Base-by-base conservation (phyloP, 2,113 vertebrate species). In the Suncus etruscus region DNA sequence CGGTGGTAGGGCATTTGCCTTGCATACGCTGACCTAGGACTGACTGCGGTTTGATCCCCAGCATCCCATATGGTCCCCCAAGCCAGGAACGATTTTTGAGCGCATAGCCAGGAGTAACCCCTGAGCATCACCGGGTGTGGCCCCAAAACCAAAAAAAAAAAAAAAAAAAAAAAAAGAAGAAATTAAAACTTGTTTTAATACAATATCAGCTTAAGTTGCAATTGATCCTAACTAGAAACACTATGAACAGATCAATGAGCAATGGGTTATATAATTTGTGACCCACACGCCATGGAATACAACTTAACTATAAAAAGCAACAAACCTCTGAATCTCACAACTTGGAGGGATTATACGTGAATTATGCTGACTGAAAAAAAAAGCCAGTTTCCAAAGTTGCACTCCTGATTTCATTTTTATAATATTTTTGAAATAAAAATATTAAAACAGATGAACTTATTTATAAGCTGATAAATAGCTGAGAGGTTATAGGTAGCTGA, bases 141-240 rank as follows among this genome's bases (percentile, higher is more conserved):
- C 39, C 39, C 3, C 39, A 39, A 39, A 39, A 39, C 39, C 39
- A 39, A 39, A 39, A 39, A 39, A 39, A 39, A 39, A 39, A 39
- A 39, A 39, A 39, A 39, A 39, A 39, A 39, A 39, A 39, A 39
- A 39, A 39, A 5, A 39, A 39, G 39, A 39, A 78, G n/a, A 85
- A 92, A 48, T 65, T 65, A 72, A 86, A 94, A 45, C 24, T 93
- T 73, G 45, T 0, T 70, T 48, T 76, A 24, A 58, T 45, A 69
- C 14, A 81, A 82, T 14, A 39, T 24, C 3, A 87, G 5, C 27
- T 84, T 83, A 83, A 75, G 78, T 91, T 65, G 11, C n/a, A 51
- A 10, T 45, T 63, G 45, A 3, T n/a, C 32, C 48, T 84, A 68
- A 72, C 12, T 92, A 63, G 14, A 78, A 93, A 69, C 18, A 69